Evolutionary conservation across 2,113 vertebrate species (phyloP).

Genomic region (Psammodynastes pulverulentus): DNA sequence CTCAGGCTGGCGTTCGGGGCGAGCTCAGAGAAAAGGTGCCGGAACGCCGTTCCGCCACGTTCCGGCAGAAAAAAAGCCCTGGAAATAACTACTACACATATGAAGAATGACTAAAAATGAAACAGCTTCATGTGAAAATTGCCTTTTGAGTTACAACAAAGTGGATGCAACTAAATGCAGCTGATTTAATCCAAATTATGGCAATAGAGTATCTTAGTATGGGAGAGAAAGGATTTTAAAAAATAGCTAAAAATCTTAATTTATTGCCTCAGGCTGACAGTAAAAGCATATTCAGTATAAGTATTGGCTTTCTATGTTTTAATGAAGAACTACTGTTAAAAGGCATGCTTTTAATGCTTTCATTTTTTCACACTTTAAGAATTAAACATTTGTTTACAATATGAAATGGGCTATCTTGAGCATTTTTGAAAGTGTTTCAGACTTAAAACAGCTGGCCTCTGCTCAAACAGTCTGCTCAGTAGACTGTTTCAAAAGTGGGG

Average conservation of each 20-base stretch:
- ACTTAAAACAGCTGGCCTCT: not conserved
- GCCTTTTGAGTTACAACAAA: not conserved
- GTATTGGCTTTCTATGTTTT: not conserved
- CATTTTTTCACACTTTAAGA: not conserved
- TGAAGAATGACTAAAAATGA: not conserved
- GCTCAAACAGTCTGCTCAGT: no score
- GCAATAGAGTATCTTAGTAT: not conserved
- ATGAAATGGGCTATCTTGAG: not conserved
- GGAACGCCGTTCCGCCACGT: no score
- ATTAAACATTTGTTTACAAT: not conserved
- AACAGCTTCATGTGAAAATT: not conserved
- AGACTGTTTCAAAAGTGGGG: not conserved
- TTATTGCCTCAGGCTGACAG: not conserved
- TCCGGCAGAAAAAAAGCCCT: no score
- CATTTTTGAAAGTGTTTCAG: not conserved
- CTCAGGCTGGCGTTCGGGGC: no score
- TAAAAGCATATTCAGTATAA: not conserved
- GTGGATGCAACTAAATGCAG: not conserved
- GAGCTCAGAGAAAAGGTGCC: no score
- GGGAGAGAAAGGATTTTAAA: not conserved
- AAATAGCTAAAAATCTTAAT: not conserved
- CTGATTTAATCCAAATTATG: not conserved
- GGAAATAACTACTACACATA: not conserved
- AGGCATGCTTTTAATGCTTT: not conserved
- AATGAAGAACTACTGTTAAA: not conserved